Evolutionary conservation across 2,888 invertebrate genomes (phyloP).

Genomic region (Stegophylla sp.): DNA sequence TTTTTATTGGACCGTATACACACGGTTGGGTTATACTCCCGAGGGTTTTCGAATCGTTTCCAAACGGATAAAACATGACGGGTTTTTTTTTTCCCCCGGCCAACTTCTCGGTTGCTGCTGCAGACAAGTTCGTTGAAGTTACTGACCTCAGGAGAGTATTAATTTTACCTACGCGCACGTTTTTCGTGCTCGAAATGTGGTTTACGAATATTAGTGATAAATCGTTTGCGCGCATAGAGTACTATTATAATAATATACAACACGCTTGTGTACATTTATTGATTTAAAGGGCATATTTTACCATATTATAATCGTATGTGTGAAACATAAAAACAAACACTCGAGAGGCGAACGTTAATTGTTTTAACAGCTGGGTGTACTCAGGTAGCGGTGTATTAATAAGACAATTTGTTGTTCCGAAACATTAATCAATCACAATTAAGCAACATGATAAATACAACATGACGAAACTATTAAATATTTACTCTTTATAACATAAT

Average conservation of each 20-base stretch:
- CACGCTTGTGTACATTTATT: no score
- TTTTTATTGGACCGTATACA: neutral
- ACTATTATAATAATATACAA: no score
- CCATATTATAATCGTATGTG: no score
- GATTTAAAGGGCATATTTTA: no score
- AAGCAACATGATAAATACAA: no score
- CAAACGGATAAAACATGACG: constrained; percentile 47
- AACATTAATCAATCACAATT: no score
- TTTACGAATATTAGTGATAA: neutral
- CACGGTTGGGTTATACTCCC: neutral
- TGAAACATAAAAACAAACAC: no score
- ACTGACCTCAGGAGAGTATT: constrained; percentile 24
- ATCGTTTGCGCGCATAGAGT: neutral
- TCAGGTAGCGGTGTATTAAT: neutral
- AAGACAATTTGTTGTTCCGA: no score
- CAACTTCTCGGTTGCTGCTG: neutral
- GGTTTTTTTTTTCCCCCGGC: constrained; percentile 10
- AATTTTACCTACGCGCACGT: constrained; percentile 3
- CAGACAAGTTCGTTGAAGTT: constrained; percentile 18
- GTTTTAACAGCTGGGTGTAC: constrained; percentile 1
- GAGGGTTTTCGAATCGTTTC: constrained; percentile 30
- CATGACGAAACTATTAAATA: no score
- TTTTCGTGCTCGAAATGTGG: neutral
- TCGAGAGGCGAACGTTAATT: neutral
- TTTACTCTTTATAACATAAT: no score